Conservation (phyloP, 2,797 vertebrate species). For the Platyrinchus mystaceus region DNA sequence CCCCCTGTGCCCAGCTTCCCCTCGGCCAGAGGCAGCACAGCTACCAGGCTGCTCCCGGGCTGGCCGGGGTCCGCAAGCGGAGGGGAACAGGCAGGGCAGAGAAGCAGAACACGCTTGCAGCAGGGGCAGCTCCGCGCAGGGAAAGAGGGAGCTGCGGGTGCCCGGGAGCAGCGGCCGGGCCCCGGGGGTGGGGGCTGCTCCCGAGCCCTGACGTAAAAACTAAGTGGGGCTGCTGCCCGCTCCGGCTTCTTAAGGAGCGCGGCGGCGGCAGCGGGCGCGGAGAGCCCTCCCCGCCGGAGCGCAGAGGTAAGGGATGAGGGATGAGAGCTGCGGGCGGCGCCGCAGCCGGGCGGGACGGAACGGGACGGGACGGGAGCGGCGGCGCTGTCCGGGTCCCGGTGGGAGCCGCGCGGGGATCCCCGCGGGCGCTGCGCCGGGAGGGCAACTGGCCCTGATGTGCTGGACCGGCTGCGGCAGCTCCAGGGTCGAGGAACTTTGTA, state of each 20-base stretch:
- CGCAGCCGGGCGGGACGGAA: neutral
- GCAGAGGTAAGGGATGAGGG: neutral
- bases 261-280: neutral
- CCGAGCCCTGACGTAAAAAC: constrained; percentile 49
- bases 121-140: neutral
- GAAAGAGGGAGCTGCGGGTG: neutral
- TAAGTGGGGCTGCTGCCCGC: neutral
- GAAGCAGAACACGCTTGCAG: neutral
- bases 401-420: neutral
- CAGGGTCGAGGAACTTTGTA: rapidly evolving
- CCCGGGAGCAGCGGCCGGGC: neutral
- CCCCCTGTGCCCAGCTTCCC: rapidly evolving
- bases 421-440: too few relatives aligned
- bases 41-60: neutral
- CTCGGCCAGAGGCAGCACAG: neutral
- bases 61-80: neutral
- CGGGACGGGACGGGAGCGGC: neutral
- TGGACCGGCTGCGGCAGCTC: neutral
- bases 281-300: neutral
- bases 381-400: neutral
- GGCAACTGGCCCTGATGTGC: neutral
- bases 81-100: too few relatives aligned
- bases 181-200: constrained; percentile 16
- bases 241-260: constrained; percentile 47
- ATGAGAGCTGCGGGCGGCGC: neutral